phyloP scores from a whole-genome alignment of 2,888 invertebrate species.

The Bembecia ichneumoniformis region DNA sequence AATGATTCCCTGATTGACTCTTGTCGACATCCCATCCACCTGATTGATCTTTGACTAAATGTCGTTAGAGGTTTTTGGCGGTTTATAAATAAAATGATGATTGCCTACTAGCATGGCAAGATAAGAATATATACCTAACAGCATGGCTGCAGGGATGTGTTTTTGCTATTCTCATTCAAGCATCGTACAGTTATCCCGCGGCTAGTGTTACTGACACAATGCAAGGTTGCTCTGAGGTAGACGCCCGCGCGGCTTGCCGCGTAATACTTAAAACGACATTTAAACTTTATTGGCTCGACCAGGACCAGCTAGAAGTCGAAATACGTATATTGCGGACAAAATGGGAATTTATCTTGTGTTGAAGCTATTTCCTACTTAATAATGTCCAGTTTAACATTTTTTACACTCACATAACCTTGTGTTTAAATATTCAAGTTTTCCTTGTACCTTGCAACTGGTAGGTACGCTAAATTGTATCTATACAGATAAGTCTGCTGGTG shows the following conservation, averaged over 20 bases:
- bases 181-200: slow-evolving; percentile 55
- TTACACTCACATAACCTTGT: slow-evolving; percentile 24
- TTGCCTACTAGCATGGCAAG: too few species aligned
- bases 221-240: slow-evolving; percentile 59
- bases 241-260: slow-evolving; percentile 45
- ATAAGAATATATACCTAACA: too few species aligned
- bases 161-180: slow-evolving; percentile 52
- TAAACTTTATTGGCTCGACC: slow-evolving; percentile 35
- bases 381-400: slow-evolving; percentile 24
- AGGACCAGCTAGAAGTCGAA: slow-evolving; percentile 28
- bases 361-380: slow-evolving; percentile 33
- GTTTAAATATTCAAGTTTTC: slow-evolving; percentile 22
- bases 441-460: slow-evolving; percentile 5
- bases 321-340: slow-evolving; percentile 24
- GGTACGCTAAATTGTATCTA: not conserved
- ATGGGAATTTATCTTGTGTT: slow-evolving; percentile 17
- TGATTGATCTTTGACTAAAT: too few species aligned
- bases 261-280: slow-evolving; percentile 45
- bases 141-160: slow-evolving; percentile 14
- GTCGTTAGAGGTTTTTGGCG: too few species aligned
- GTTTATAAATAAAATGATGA: too few species aligned
- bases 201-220: slow-evolving; percentile 61
- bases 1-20: too few species aligned
- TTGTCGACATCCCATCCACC: too few species aligned
- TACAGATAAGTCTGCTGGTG: not conserved